Evolutionary conservation across 2,888 invertebrate species (phyloP).

Genomic region (Cantharis rufa): DNA sequence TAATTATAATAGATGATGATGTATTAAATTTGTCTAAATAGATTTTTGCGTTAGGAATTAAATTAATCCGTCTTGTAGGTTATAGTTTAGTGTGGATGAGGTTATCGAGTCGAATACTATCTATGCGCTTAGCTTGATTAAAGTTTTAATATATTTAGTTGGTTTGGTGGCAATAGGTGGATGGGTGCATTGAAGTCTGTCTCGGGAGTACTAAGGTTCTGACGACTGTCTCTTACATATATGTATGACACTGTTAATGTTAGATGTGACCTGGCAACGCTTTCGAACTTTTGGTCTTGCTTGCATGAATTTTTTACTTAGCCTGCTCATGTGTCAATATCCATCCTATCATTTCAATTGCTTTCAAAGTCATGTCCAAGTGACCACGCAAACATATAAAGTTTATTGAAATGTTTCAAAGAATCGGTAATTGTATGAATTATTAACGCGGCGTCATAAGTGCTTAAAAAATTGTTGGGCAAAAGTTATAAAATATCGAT

Average conservation of each 20-base stretch:
- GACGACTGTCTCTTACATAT: conserved; percentile 32
- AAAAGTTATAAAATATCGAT: neutral
- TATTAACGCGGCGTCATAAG: neutral
- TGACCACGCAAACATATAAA: conserved; percentile 10
- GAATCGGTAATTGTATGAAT: neutral
- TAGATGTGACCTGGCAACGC: conserved; percentile 30
- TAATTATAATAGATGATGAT: neutral
- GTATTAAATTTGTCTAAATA: neutral
- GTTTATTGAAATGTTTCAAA: conserved; percentile 10
- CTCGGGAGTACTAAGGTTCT: conserved; percentile 30
- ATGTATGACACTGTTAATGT: conserved; percentile 35
- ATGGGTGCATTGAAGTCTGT: conserved; percentile 26
- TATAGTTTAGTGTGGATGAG: neutral
- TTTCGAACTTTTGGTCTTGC: conserved; percentile 25
- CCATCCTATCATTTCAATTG: conserved; percentile 30
- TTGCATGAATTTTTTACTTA: conserved; percentile 31
- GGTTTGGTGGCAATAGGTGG: conserved; percentile 25
- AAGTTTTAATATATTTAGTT: conserved; percentile 39
- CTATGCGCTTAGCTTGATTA: conserved; percentile 37
- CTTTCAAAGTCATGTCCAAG: conserved; percentile 7
- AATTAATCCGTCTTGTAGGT: neutral
- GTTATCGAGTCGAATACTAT: neutral
- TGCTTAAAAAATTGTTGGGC: neutral
- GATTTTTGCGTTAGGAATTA: neutral
- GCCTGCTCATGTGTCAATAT: conserved; percentile 28